Base-by-base conservation (phyloP, 2,113 vertebrate genomes). In the Merops nubicus region DNA sequence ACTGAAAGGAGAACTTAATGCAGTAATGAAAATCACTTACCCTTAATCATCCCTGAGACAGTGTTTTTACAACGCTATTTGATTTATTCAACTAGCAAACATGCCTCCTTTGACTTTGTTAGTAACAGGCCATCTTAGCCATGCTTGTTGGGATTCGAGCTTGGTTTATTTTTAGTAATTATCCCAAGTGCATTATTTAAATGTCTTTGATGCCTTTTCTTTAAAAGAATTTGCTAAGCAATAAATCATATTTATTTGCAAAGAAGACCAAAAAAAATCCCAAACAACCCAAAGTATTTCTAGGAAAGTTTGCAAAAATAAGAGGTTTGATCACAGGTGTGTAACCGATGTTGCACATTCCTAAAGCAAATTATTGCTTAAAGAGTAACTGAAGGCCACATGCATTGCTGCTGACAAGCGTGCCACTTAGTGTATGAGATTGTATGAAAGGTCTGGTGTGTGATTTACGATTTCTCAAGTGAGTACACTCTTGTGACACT, bases 81-180 rank as follows among this genome's bases (percentile, higher is more conserved):
- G 93, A 95, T 97, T 96, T 93, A 97, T 92, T 93, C 83, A 92
- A 53, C 25, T 17, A 94, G 83, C 88, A 90, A 93, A 90, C n/a
- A 59, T 64, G 69, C 56, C 64, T 93, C 91, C 68, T 92, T 91
- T 87, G 88, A 83, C 91, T 96, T 53, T 81, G 84, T 88, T 96
- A 92, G 73, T 89, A 95, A 96, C 87, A 91, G 89, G 59, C 42
- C 54, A 69, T 53, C 85, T 96, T 63, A 94, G 51, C n/a, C 5
- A 1, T 72, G 79, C 88, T 94, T 94, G 88, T 72, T 81, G 82
- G 64, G 92, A 96, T 95, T 85, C 87, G 93, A 89, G 76, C 84
- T 93, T 43, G 54, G 3, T 69, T 85, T 75, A n/a, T 83, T 91
- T 78, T 79, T 70, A 94, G 86, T 93, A 82, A 76, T 36, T 53